These are phyloP conservation scores for Drosophila quinaria DNA, from an alignment of 2,888 invertebrate genomes.

Conservation along the genomic window DNA sequence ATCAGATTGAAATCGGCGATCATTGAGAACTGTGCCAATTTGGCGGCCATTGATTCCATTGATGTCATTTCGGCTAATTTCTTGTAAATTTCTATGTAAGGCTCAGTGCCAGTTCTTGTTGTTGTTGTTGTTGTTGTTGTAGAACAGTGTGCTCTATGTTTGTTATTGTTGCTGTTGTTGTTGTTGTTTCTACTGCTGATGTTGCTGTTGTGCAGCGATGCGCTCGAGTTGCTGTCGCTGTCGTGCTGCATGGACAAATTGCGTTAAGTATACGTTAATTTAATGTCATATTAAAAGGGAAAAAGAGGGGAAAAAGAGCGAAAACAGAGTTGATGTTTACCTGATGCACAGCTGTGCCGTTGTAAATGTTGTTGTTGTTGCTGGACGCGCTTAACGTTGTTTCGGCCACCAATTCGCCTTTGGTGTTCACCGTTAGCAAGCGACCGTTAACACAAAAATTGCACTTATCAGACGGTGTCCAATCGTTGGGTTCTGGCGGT, in stretches of 20 bases:
- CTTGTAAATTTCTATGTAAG: conserved; percentile 72
- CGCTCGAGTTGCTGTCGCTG: conserved; percentile 89
- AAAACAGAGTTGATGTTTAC: conserved; percentile 68
- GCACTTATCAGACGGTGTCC: conserved; percentile 94
- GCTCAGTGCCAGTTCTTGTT: conserved; percentile 4
- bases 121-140: conserved; percentile 44
- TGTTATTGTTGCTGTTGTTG: conserved; percentile 32
- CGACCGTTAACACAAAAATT: conserved; percentile 93
- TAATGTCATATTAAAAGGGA: conserved; percentile 33
- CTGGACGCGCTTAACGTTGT: conserved; percentile 81
- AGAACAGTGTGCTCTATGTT: conserved; percentile 43
- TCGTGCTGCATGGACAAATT: conserved; percentile 83
- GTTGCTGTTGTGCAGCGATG: conserved; percentile 62
- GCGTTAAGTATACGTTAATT: conserved; percentile 41
- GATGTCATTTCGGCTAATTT: conserved; percentile 87
- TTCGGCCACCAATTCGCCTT: conserved; percentile 86
- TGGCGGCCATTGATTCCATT: conserved; percentile 90
- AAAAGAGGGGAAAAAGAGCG: background rate
- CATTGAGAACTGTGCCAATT: conserved; percentile 84
- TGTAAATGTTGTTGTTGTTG: conserved; percentile 31
- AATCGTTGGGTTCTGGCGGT: conserved; percentile 88
- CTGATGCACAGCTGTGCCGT: conserved; percentile 83
- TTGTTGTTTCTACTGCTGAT: conserved; percentile 35
- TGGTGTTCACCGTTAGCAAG: conserved; percentile 87
- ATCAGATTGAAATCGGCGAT: conserved; percentile 67